Conservation (phyloP, 2,888 invertebrate species). For the Sinohyriopsis cumingii region DNA sequence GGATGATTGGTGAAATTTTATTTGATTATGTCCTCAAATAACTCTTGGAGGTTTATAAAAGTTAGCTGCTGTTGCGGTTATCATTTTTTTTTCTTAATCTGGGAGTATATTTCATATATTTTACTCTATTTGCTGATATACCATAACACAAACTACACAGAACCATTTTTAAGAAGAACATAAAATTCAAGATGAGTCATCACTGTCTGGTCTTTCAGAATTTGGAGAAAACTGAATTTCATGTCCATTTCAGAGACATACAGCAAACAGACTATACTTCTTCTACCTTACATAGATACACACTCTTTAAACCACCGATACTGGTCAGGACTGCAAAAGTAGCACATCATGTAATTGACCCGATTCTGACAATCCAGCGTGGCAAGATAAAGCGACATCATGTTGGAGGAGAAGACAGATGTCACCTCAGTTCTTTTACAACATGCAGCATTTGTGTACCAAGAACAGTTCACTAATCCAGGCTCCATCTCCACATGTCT, state of each 20-base stretch:
- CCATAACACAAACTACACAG: too few species aligned
- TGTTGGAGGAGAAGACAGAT: slow-evolving; percentile 67
- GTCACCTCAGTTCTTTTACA: slow-evolving; percentile 72
- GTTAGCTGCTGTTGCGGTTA: too few species aligned
- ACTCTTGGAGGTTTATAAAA: too few species aligned
- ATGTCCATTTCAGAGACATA: not conserved
- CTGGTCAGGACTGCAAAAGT: slow-evolving; percentile 72
- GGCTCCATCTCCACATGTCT: slow-evolving; percentile 57
- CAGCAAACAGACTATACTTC: not conserved
- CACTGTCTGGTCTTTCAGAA: not conserved
- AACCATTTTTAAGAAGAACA: too few species aligned
- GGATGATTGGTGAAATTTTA: too few species aligned
- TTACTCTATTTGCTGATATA: too few species aligned
- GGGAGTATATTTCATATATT: too few species aligned
- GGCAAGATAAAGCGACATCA: slow-evolving; percentile 68
- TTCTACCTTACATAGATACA: slow-evolving; percentile 6
- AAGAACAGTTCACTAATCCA: slow-evolving; percentile 71
- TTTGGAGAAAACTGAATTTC: not conserved
- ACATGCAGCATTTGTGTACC: slow-evolving; percentile 69
- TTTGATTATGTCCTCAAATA: too few species aligned
- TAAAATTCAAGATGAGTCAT: not conserved
- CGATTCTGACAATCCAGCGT: slow-evolving; percentile 63
- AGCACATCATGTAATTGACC: slow-evolving; percentile 72
- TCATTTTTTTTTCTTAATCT: too few species aligned
- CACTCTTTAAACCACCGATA: slow-evolving; percentile 65